A percentile compares a stretch with the other conserved stretches of the same genome.
phyloP scores from a whole-genome alignment of 2,113 vertebrate genomes.

The Phalacrocorax carbo region DNA sequence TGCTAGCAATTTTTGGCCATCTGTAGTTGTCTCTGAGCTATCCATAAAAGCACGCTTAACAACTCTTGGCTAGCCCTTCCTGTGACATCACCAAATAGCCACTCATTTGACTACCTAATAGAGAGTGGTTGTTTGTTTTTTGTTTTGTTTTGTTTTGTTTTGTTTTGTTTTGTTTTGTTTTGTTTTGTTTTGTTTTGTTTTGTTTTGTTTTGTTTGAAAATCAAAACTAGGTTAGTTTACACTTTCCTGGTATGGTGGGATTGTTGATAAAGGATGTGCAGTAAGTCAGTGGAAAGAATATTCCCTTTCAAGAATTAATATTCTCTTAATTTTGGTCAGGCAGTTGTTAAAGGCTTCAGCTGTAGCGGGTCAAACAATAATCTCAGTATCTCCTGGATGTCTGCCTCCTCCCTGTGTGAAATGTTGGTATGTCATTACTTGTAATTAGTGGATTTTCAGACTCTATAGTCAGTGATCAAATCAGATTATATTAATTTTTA shows the following conservation, averaged over 20 bases:
- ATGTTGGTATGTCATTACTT: neutral
- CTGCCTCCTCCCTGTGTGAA: neutral
- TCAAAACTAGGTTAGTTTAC: neutral
- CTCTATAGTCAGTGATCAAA: neutral
- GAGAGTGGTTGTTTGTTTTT: neutral
- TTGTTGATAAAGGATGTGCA: rapidly evolving
- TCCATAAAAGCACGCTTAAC: neutral
- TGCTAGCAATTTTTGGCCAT: neutral
- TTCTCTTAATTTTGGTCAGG: neutral
- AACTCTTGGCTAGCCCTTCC: neutral
- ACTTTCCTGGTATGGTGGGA: neutral
- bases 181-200: too few species aligned
- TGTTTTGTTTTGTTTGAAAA: neutral
- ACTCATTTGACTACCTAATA: neutral
- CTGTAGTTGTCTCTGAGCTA: neutral
- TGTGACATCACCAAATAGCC: neutral
- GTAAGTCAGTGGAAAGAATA: neutral
- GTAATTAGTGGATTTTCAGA: neutral
- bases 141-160: neutral
- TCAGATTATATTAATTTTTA: constrained; percentile 9
- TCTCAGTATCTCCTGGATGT: neutral
- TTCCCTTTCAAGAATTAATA: neutral
- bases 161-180: neutral
- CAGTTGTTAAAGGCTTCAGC: neutral
- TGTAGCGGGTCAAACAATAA: neutral